These are phyloP conservation scores for Onychomys arenicola DNA, from an alignment of 2,797 vertebrate genomes.

Conservation along the genomic window DNA sequence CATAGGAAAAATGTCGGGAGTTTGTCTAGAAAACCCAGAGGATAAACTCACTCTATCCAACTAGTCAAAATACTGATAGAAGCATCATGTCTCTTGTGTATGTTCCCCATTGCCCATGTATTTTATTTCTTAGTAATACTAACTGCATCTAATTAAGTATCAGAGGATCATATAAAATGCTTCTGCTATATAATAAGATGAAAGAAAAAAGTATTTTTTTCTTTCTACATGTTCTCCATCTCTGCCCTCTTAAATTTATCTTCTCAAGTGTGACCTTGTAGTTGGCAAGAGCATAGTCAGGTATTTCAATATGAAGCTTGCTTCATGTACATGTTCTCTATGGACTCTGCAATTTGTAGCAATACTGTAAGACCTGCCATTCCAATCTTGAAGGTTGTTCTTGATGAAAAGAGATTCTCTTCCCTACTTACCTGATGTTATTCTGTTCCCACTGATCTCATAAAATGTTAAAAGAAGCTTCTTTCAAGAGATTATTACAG, in stretches of 20 bases:
- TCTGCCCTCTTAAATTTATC: background rate
- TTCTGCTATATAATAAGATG: background rate
- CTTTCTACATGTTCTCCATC: background rate
- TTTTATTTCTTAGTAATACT: background rate
- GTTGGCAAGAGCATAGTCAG: background rate
- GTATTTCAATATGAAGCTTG: background rate
- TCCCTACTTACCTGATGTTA: conserved; percentile 20
- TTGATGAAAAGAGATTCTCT: conserved; percentile 17
- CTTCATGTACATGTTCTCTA: background rate
- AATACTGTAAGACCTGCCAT: conserved; percentile 1
- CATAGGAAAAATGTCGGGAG: background rate
- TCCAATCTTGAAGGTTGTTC: background rate
- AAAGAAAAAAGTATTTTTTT: conserved; percentile 6
- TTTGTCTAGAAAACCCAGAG: background rate
- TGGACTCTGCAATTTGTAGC: background rate
- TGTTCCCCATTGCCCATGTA: background rate
- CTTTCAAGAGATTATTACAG: conserved; percentile 53
- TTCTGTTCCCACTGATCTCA: conserved; percentile 16
- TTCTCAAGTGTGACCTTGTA: background rate
- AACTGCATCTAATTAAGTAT: background rate
- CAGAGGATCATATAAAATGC: background rate
- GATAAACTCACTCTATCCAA: background rate
- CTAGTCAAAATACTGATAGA: background rate
- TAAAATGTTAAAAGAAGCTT: conserved; percentile 41
- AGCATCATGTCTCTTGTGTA: background rate